Base-by-base conservation (phyloP, 1,140 invertebrate species). In the Drosophila pallidifrons region DNA sequence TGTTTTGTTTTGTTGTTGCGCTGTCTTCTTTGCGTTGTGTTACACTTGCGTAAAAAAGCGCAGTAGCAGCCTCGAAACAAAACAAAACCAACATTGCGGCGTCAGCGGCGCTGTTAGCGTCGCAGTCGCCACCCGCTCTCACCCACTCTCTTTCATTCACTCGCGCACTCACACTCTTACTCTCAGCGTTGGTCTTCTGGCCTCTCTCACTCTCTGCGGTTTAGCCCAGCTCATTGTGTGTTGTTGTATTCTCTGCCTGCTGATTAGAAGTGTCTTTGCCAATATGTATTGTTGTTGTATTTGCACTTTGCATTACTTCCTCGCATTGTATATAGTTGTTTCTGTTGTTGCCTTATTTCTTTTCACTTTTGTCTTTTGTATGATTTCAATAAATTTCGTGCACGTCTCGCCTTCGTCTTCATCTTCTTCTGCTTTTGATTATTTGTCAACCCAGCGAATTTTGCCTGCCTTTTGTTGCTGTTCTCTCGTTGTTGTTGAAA, bases 321-420 rank as follows among this genome's bases (percentile, higher is more conserved):
- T 41, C 28, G 54, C 65, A 60, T 30, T 51, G 51, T 75, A 8
- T 64, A 25, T 38, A 38, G 35, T 25, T 30, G 35, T 63, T 55
- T 15, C 41, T 46, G 60, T 63, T 46, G 47, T 60, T 70, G 63
- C 61, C 59, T 41, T 71, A 11, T 59, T 60, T 49, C 55, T 65
- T 41, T 65, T 47, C 49, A 38, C 47, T 58, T 65, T 68, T 65
- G 47, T 74, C 79, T 79, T 82, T 71, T 79, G 77, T 82, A 52
- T 78, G 65, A 75, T 86, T 88, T 89, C 77, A 83, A 83, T 87
- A 87, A 80, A 79, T 80, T 89, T 88, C 76, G 76, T 83, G 72
- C 69, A 88, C 82, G 83, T 88, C 85, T 87, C 35, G 35, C 11
- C 35, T 38, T 38, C 35, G 7, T 38, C 35, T 7, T 7, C 30